These are phyloP conservation scores for Catalaphyllia jardinei DNA, from an alignment of 64 coral and sea anemone species.

Conservation along the genomic window DNA sequence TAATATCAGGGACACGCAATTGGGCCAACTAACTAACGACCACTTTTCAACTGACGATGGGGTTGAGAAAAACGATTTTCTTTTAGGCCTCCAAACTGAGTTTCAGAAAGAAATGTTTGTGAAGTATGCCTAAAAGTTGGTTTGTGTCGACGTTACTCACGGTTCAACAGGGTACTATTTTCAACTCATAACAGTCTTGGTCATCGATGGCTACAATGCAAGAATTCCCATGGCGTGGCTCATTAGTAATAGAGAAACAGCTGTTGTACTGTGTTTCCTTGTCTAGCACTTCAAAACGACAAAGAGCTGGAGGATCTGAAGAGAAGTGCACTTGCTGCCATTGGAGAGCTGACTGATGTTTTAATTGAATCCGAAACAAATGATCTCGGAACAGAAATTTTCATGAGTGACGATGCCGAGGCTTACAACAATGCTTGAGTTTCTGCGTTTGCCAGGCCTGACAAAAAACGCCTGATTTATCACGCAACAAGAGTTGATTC, in stretches of 20 bases:
- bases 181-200: too few species aligned
- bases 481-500: too few species aligned
- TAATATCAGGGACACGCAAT: background rate
- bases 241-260: too few species aligned
- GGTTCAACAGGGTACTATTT: too few species aligned
- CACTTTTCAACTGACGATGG: background rate
- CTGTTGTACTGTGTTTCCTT: too few species aligned
- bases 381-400: background rate
- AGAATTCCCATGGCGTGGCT: too few species aligned
- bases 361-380: too few species aligned
- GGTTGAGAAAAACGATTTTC: background rate
- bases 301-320: background rate
- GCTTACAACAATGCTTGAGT: slow-evolving; percentile 24
- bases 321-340: background rate
- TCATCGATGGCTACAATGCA: too few species aligned
- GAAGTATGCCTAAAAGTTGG: too few species aligned
- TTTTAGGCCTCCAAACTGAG: slow-evolving; percentile 3
- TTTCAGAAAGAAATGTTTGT: slow-evolving; percentile 28
- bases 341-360: background rate
- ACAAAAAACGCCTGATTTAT: slow-evolving; percentile 1
- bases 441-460: slow-evolving; percentile 24
- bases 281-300: background rate
- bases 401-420: slow-evolving; percentile 50
- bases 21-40: background rate
- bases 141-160: too few species aligned